These are phyloP conservation scores for Poecilia velifera DNA, from an alignment of 2,797 vertebrate genomes.

Conservation along the genomic window DNA sequence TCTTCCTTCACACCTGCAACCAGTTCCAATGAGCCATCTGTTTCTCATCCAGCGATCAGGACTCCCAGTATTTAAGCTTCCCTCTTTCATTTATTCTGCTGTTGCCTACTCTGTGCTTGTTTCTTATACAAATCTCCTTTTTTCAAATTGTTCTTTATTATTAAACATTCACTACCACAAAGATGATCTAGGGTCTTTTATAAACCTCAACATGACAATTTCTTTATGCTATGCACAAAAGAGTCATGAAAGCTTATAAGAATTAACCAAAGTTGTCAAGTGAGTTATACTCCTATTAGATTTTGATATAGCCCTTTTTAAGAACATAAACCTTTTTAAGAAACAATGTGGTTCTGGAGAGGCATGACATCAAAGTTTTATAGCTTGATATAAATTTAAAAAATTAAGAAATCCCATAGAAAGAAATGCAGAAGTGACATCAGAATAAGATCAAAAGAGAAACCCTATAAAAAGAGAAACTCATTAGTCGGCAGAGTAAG, in stretches of 20 bases:
- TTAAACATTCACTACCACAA: background rate
- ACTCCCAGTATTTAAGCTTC: background rate
- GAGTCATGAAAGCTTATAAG: slow-evolving; percentile 23
- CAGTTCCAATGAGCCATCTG: background rate
- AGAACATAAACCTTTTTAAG: slow-evolving; percentile 6
- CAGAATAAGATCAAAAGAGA: background rate
- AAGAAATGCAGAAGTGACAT: background rate
- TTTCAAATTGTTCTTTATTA: background rate
- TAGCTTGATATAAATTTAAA: background rate
- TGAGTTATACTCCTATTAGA: background rate
- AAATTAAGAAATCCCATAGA: background rate
- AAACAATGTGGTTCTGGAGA: slow-evolving; percentile 9
- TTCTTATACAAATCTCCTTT: background rate
- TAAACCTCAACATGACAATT: background rate
- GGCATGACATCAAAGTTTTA: background rate
- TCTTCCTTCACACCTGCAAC: background rate
- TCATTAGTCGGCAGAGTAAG: background rate
- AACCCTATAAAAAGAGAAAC: background rate
- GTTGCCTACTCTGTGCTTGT: background rate
- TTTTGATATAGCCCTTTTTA: background rate
- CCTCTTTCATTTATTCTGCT: background rate
- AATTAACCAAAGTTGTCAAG: slow-evolving; percentile 17
- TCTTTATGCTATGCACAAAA: slow-evolving; percentile 1
- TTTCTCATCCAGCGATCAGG: background rate
- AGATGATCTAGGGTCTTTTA: background rate